A percentile compares a stretch with the other conserved stretches of the same genome.
Conservation (phyloP, 2,888 invertebrate genomes). For the Plebejus melissa region DNA sequence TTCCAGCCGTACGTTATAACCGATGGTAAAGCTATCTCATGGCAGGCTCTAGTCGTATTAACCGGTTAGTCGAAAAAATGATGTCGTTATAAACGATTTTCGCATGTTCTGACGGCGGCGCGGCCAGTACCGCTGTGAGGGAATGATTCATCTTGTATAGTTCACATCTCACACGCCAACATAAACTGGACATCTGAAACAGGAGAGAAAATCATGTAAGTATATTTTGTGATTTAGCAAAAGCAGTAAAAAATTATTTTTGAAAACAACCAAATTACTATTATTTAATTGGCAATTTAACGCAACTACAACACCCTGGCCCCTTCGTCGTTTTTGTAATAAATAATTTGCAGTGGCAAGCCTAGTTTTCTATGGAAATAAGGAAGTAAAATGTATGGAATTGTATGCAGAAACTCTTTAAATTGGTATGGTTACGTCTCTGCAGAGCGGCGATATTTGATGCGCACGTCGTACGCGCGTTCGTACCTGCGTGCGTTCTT, state of each 20-base stretch:
- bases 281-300: no score
- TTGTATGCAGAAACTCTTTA: no score
- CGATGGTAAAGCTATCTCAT: background rate
- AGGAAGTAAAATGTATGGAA: no score
- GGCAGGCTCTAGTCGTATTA: background rate
- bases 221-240: background rate
- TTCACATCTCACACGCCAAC: constrained; percentile 62
- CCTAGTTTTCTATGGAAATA: no score
- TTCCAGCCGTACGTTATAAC: background rate
- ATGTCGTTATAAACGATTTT: background rate
- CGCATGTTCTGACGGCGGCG: background rate
- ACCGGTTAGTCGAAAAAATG: background rate
- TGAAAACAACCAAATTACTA: no score
- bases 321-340: no score
- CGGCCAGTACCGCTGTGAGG: constrained; percentile 52
- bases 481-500: no score
- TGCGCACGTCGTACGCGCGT: no score
- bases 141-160: constrained; percentile 73
- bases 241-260: background rate
- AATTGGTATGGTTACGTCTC: no score
- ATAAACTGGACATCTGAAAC: constrained; percentile 54
- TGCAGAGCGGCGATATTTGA: no score
- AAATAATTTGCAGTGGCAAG: no score
- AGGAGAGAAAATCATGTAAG: constrained; percentile 5
- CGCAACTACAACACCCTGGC: no score